phyloP scores from a whole-genome alignment of 2,888 invertebrate genomes.

The Barypeithes pellucidus region DNA sequence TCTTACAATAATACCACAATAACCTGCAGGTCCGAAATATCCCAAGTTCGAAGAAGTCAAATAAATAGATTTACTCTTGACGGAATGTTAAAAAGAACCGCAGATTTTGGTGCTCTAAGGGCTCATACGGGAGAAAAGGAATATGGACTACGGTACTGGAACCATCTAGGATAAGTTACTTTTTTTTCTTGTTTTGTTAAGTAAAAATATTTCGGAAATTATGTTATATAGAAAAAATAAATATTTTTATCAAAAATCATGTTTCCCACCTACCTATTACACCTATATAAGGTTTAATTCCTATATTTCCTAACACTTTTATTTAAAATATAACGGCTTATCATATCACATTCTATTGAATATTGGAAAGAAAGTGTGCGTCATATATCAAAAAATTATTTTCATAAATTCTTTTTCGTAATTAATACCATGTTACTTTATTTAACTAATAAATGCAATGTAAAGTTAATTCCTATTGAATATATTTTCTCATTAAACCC shows the following conservation, averaged over 20 bases:
- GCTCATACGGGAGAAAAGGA: conserved; percentile 55
- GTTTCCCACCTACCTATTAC: too few species aligned
- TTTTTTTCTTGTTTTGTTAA: conserved; percentile 15
- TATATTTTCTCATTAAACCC: not conserved
- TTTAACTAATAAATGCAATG: not conserved
- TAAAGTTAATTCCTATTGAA: not conserved
- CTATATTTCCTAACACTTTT: too few species aligned
- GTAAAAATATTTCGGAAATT: conserved; percentile 10
- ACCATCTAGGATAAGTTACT: conserved; percentile 46
- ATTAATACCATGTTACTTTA: not conserved
- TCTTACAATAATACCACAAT: conserved; percentile 9
- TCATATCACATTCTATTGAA: not conserved
- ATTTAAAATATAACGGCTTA: not conserved
- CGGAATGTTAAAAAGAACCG: conserved; percentile 47
- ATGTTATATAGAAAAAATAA: not conserved
- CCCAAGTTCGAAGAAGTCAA: conserved; percentile 36
- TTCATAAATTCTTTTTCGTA: not conserved
- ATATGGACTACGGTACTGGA: conserved; percentile 48
- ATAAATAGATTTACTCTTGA: conserved; percentile 44
- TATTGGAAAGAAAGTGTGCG: not conserved
- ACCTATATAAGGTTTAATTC: too few species aligned
- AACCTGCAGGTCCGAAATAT: conserved; percentile 40
- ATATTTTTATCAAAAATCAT: not conserved
- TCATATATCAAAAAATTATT: not conserved
- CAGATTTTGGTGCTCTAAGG: conserved; percentile 56